phyloP scores from a whole-genome alignment of 2,797 vertebrate species.

The Mus minutoides region DNA sequence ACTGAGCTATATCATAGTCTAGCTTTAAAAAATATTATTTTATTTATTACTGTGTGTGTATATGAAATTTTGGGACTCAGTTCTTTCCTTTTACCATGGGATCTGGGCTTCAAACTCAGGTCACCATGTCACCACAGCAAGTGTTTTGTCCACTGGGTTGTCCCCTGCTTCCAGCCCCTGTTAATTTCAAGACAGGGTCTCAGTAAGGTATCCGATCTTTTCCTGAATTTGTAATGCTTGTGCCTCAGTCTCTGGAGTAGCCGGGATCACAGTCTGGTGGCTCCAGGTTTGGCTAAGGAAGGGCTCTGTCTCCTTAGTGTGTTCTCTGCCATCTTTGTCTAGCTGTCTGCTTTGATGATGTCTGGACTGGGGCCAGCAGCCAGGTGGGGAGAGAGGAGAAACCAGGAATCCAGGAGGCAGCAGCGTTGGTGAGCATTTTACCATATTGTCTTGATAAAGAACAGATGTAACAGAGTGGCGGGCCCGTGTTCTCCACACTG shows the following conservation, averaged over 20 bases:
- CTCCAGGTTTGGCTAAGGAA: neutral
- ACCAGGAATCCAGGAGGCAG: neutral
- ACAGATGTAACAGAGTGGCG: neutral
- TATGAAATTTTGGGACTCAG: neutral
- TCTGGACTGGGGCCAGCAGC: rapidly evolving
- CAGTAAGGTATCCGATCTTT: neutral
- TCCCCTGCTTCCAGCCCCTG: neutral
- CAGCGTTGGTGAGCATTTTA: neutral
- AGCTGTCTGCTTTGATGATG: neutral
- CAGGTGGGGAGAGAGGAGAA: neutral
- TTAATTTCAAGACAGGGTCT: neutral
- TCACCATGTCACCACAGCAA: too few relatives aligned
- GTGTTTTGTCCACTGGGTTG: neutral
- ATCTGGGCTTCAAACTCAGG: neutral
- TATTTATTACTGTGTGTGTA: neutral
- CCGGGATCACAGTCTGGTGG: neutral
- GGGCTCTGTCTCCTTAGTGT: too few relatives aligned
- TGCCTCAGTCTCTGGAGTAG: neutral
- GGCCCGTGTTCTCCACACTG: neutral
- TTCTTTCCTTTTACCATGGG: neutral
- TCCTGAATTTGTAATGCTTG: neutral
- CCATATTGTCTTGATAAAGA: neutral
- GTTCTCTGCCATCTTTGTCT: neutral
- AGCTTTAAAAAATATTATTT: neutral
- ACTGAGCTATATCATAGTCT: neutral